phyloP scores from a whole-genome alignment of 2,888 invertebrate species.

The Chalcis sispes region DNA sequence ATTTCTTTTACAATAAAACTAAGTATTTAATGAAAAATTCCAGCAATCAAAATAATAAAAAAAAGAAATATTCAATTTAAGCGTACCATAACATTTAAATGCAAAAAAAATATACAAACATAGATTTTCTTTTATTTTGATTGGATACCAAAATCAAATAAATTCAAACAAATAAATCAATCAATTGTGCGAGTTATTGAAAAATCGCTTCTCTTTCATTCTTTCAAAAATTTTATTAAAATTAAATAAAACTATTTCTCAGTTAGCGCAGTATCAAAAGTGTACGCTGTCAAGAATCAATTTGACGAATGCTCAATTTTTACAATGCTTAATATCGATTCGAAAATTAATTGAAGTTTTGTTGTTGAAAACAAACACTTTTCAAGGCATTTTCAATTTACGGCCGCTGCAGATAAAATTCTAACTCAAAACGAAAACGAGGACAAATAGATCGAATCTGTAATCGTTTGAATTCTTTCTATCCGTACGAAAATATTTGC shows the following conservation, averaged over 20 bases:
- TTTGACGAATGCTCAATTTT: neutral
- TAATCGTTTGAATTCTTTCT: neutral
- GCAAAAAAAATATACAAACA: no score
- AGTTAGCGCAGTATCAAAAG: neutral
- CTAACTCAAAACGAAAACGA: neutral
- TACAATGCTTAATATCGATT: neutral
- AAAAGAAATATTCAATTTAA: no score
- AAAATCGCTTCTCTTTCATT: neutral
- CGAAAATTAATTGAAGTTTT: slow-evolving; percentile 21
- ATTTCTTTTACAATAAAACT: no score
- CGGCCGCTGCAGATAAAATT: neutral
- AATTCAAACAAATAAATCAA: neutral
- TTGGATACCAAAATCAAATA: neutral
- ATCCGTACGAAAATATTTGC: no score
- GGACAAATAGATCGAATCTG: neutral
- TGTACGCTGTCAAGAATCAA: neutral
- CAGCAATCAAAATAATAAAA: neutral
- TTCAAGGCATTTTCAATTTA: slow-evolving; percentile 6
- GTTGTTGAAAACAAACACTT: neutral
- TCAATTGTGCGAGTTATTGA: neutral
- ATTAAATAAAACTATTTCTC: slow-evolving; percentile 3
- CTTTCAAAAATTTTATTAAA: neutral
- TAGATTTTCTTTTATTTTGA: neutral
- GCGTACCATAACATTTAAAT: no score
- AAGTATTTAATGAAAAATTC: neutral